Conservation (phyloP, 2,797 vertebrate genomes). For the Lindbergichthys nudifrons region DNA sequence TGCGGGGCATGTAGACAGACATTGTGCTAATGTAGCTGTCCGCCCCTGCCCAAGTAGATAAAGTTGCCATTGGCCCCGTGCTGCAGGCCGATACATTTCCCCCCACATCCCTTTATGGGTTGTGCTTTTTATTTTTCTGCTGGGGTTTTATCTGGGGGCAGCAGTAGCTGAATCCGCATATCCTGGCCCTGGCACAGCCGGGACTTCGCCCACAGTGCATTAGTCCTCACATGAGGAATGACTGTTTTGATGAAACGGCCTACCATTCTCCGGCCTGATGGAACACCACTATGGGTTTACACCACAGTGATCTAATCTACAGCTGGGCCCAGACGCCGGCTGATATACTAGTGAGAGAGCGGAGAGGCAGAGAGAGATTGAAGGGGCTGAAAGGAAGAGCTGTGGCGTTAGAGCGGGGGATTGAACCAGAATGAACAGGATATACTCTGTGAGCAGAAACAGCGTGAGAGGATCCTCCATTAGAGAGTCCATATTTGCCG, state of each 20-base stretch:
- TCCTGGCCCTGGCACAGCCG: conserved; percentile 58
- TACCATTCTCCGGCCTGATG: conserved; percentile 72
- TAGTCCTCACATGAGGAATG: conserved; percentile 76
- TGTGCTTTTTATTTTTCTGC: conserved; percentile 71
- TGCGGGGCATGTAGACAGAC: conserved; percentile 52
- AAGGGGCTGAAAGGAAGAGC: conserved; percentile 66
- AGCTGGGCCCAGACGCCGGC: conserved; percentile 57
- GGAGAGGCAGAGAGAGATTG: conserved; percentile 61
- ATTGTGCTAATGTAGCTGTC: conserved; percentile 65
- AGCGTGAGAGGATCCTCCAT: conserved; percentile 69
- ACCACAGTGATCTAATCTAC: conserved; percentile 73
- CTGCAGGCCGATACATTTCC: conserved; percentile 62
- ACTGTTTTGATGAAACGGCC: conserved; percentile 77
- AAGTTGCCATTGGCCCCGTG: conserved; percentile 51
- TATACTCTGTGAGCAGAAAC: conserved; percentile 62
- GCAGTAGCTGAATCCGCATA: conserved; percentile 73
- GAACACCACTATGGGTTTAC: conserved; percentile 69
- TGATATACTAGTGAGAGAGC: conserved; percentile 60
- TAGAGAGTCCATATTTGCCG: conserved; percentile 58
- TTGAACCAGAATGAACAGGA: conserved; percentile 75
- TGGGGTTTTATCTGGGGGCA: conserved; percentile 75
- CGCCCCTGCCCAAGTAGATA: conserved; percentile 71
- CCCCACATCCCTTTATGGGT: conserved; percentile 64
- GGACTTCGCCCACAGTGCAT: conserved; percentile 70
- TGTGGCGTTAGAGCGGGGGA: conserved; percentile 58